Base-by-base conservation (phyloP, 2,797 vertebrate genomes). In the Lates japonicus region DNA sequence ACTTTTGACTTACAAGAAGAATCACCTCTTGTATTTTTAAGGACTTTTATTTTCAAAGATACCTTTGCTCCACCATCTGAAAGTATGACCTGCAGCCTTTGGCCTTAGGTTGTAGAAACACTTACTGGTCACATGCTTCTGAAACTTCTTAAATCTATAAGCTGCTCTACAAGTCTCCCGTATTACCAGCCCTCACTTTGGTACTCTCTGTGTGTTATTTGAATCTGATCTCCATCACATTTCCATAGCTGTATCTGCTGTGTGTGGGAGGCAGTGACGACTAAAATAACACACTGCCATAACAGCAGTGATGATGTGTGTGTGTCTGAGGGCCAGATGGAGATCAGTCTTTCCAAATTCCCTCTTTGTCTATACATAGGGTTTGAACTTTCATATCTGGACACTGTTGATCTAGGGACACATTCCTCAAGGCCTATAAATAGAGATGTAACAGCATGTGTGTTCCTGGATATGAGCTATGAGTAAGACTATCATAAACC, bases 351-450 rank as follows among this genome's bases (percentile, higher is more conserved):
- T 78, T 72, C 25, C 62, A 70, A 17, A 33, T 49, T 73, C 70
- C 58, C 63, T 25, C 82, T 89, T 74, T 73, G 71, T 87, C 73
- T 60, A 88, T 58, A 78, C 5, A 75, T n/a, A n/a, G n/a, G 61
- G 52, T 42, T 68, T 72, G 65, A 52, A 58, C 57, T n/a, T 48
- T 3, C 70, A 89, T 87, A 85, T 85, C 86, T 74, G 16, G n/a
- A 4, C 76, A 51, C 16, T 74, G 57, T 83, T 84, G 64, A 25
- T 55, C 25, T 69, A 87, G 64, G 74, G 52, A 81, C 11, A 52
- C n/a, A 72, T 39, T 68, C 20, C n/a, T n/a, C n/a, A n/a, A 61
- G 52, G 51, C 70, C 41, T 39, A 41, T 70, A 80, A 84, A 81
- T 44, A n/a, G 62, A 58, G 17, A 77, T n/a, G n/a, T 1, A 44